Percentiles rank a stretch among this genome's conserved stretches.
Evolutionary conservation across 2,113 vertebrate genomes (phyloP).

Genomic region (Hucho hucho): DNA sequence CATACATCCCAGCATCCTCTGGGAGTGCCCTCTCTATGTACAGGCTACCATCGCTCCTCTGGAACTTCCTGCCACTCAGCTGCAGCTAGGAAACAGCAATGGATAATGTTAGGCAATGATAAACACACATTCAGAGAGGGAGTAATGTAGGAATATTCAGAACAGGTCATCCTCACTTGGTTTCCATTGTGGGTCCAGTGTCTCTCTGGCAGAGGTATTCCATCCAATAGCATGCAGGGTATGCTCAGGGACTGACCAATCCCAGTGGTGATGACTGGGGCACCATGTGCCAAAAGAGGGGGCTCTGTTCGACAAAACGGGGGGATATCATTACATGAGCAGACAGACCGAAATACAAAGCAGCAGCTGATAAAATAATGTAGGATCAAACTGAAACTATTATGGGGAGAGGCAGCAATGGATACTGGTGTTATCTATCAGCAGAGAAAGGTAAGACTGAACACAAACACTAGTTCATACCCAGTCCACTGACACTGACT

Average conservation of each 20-base stretch:
- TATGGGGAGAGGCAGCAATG: neutral
- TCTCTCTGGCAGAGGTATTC: conserved; percentile 81
- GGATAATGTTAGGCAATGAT: neutral
- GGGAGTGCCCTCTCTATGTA: conserved; percentile 65
- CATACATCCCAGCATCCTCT: conserved; percentile 79
- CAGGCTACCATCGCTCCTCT: conserved; percentile 83
- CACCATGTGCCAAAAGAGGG: conserved; percentile 78
- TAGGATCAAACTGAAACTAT: conserved; percentile 7
- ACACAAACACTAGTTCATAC: conserved; percentile 61
- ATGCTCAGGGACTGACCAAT: conserved; percentile 79
- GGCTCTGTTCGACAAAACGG: conserved; percentile 62
- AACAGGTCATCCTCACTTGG: conserved; percentile 64
- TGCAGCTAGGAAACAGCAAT: conserved; percentile 67
- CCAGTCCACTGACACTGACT: conserved; percentile 81
- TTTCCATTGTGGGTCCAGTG: conserved; percentile 81
- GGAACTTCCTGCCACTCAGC: conserved; percentile 56
- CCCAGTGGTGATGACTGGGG: conserved; percentile 67
- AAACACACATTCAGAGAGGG: neutral
- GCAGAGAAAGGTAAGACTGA: conserved; percentile 5
- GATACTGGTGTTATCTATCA: no score
- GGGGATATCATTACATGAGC: neutral
- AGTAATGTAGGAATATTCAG: no score
- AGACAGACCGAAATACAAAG: conserved; percentile 1
- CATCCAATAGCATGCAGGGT: conserved; percentile 82
- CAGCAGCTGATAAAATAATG: conserved; percentile 6